A percentile compares a stretch with the other conserved stretches of the same genome.
Conservation (phyloP, 2,797 vertebrate species). For the Lemur catta region DNA sequence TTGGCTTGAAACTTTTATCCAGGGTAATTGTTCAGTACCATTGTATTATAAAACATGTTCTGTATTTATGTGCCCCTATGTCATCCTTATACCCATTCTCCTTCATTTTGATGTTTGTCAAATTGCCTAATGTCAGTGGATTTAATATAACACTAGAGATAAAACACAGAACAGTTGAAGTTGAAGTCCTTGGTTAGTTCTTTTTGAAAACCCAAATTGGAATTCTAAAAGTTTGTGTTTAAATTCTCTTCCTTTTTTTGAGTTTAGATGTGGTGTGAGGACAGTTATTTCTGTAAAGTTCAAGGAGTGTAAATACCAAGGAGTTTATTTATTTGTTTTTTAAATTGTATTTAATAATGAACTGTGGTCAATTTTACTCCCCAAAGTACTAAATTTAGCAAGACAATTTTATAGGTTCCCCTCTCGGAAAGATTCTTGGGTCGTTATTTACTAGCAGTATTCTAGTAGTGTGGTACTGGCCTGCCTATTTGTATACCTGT, state of each 20-base stretch:
- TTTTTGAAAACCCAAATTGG: not conserved
- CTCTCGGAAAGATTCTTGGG: not conserved
- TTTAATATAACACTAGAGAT: not conserved
- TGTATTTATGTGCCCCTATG: not conserved
- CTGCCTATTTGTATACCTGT: not conserved
- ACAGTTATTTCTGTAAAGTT: conserved; percentile 2
- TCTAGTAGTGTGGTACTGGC: not conserved
- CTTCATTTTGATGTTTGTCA: not conserved
- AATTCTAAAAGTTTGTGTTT: not conserved
- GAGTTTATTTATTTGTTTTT: not conserved
- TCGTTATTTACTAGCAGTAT: not conserved
- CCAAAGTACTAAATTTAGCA: not conserved
- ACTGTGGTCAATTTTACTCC: not conserved
- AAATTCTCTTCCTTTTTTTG: not conserved
- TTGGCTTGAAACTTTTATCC: conserved; percentile 7
- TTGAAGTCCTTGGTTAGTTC: conserved; percentile 1
- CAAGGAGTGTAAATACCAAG: not conserved
- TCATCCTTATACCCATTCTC: not conserved
- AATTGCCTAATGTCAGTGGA: not conserved
- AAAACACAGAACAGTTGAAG: not conserved
- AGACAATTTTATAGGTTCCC: not conserved
- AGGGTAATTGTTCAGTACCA: not conserved
- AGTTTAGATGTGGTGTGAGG: not conserved
- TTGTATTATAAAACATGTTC: not conserved
- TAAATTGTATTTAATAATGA: not conserved